Percentiles rank a stretch among this genome's conserved stretches.
Conservation (phyloP, 2,888 invertebrate genomes). For the Caenorhabditis panamensis region DNA sequence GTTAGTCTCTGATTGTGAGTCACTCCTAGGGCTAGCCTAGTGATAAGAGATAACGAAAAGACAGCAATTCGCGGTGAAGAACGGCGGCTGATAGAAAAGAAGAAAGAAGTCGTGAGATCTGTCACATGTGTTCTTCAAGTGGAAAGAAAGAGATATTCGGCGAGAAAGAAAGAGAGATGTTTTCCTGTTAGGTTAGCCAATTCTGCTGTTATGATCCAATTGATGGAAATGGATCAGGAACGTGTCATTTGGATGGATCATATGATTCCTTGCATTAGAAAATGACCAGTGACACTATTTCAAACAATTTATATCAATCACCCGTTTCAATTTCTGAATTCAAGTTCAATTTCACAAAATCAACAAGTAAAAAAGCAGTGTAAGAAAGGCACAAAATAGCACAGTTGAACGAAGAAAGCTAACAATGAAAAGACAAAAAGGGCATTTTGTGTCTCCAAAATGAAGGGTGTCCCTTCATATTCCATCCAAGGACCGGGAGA, state of each 20-base stretch:
- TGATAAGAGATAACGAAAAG: background rate
- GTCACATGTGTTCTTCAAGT: background rate
- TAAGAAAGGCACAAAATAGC: too few relatives aligned
- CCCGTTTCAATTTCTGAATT: background rate
- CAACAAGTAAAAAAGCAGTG: conserved; percentile 36
- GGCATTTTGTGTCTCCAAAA: conserved; percentile 78
- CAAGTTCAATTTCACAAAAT: background rate
- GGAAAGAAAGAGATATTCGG: too few relatives aligned
- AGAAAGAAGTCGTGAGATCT: background rate
- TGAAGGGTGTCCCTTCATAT: conserved; percentile 78
- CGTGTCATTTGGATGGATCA: too few relatives aligned
- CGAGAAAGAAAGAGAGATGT: too few relatives aligned
- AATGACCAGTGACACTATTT: background rate
- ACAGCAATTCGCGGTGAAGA: too few relatives aligned
- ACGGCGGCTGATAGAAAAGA: too few relatives aligned
- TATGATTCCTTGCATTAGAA: background rate
- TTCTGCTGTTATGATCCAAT: background rate
- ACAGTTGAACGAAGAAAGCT: background rate
- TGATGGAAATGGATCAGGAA: too few relatives aligned
- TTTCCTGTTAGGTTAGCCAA: background rate
- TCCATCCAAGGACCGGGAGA: conserved; percentile 78
- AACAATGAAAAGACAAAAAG: conserved; percentile 77
- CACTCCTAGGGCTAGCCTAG: too few relatives aligned
- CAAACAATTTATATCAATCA: background rate
- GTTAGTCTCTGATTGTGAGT: too few relatives aligned